A percentile compares a stretch with the other conserved stretches of the same genome.
Conservation (phyloP, 2,797 vertebrate species). For the Hozukius guyotensis region DNA sequence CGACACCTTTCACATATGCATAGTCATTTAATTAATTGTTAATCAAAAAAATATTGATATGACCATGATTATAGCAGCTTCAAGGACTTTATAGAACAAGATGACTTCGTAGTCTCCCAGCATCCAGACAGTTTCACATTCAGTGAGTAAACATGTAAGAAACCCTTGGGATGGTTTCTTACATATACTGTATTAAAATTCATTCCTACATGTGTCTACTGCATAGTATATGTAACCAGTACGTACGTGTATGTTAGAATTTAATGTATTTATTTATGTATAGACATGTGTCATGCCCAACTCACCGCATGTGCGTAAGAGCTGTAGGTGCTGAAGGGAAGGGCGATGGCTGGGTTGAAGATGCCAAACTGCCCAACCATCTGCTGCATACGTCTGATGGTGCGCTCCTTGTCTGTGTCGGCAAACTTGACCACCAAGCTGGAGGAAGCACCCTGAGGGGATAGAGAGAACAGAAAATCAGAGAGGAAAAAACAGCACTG, state of each 20-base stretch:
- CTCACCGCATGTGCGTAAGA: slow-evolving; percentile 98
- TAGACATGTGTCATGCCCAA: slow-evolving; percentile 59
- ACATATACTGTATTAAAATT: neutral
- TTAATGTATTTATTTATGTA: neutral
- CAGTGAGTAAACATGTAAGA: neutral
- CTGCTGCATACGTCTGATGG: slow-evolving; percentile 98
- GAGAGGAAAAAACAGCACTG: slow-evolving; percentile 41
- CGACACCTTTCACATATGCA: neutral
- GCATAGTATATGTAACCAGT: neutral
- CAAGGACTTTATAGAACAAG: neutral
- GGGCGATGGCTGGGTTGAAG: slow-evolving; percentile 94
- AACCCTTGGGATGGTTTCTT: neutral
- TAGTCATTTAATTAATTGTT: neutral
- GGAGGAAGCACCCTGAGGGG: slow-evolving; percentile 94
- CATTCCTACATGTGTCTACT: neutral
- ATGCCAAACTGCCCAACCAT: slow-evolving; percentile 99
- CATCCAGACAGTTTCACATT: neutral
- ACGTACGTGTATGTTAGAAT: neutral
- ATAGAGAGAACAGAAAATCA: slow-evolving; percentile 56
- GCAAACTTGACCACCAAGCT: slow-evolving; percentile 99
- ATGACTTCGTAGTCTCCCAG: neutral
- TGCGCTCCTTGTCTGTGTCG: slow-evolving; percentile 99
- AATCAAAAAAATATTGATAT: neutral
- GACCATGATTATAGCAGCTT: neutral
- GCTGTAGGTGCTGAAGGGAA: slow-evolving; percentile 98